Evolutionary conservation across 23 tunicate genomes (phyloP).

Genomic region (Diplosoma virens): DNA sequence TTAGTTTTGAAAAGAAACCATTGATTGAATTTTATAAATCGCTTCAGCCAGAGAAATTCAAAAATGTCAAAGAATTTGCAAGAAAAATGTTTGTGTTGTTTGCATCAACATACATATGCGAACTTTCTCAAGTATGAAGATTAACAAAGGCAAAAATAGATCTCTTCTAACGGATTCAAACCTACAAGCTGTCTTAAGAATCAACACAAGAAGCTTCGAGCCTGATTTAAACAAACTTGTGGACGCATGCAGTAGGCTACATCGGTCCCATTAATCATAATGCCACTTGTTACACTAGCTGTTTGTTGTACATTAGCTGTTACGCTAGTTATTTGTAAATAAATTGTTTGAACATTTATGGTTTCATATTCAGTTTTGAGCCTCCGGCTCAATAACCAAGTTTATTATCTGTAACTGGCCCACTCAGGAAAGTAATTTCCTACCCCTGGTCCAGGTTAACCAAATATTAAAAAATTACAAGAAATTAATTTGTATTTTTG

Average conservation of each 20-base stretch:
- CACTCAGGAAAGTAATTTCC: conserved; percentile 13
- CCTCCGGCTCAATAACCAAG: conserved; percentile 2
- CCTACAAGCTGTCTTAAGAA: conserved; percentile 32
- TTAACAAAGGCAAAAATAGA: conserved; percentile 29
- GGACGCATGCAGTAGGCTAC: conserved; percentile 15
- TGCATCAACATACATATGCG: conserved; percentile 44
- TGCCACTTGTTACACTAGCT: background rate
- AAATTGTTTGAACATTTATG: background rate
- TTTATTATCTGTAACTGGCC: conserved; percentile 7
- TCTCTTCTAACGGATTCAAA: conserved; percentile 36
- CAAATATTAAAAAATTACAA: too few species aligned
- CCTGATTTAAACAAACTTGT: conserved; percentile 8
- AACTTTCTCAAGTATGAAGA: conserved; percentile 21
- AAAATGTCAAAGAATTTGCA: conserved; percentile 28
- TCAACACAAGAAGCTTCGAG: conserved; percentile 24
- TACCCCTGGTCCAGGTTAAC: background rate
- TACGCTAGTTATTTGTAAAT: conserved; percentile 7
- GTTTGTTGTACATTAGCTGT: too few species aligned
- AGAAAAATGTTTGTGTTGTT: conserved; percentile 26
- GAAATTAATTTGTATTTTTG: too few species aligned
- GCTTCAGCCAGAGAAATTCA: conserved; percentile 7
- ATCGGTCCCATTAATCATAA: background rate
- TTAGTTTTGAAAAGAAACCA: background rate
- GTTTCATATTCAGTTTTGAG: background rate
- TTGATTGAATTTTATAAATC: conserved; percentile 26